A percentile compares a stretch with the other conserved stretches of the same genome.
phyloP scores from a whole-genome alignment of 1,140 invertebrate genomes.

The Mactra quadrangularis region DNA sequence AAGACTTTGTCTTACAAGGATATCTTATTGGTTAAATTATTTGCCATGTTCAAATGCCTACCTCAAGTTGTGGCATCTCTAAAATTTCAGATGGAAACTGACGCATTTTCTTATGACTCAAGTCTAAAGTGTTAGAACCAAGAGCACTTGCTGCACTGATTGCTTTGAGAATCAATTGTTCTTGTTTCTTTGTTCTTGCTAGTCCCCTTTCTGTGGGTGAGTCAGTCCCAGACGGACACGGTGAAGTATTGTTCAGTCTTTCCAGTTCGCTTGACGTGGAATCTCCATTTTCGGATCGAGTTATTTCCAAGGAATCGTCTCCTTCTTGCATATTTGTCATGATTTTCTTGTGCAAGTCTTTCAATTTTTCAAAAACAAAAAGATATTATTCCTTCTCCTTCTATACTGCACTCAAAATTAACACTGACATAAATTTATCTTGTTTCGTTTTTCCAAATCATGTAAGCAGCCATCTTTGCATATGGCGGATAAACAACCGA shows the following conservation, averaged over 20 bases:
- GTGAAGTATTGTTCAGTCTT: constrained; percentile 57
- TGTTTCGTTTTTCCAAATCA: neutral
- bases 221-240: constrained; percentile 59
- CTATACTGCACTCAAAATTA: neutral
- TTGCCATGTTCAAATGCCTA: no score
- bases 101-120: constrained; percentile 74
- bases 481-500: constrained; percentile 43
- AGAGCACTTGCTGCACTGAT: constrained; percentile 72
- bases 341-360: neutral
- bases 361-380: neutral
- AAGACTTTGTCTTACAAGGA: no score
- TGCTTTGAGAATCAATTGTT: constrained; percentile 71
- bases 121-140: constrained; percentile 76
- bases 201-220: constrained; percentile 76
- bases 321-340: constrained; percentile 61
- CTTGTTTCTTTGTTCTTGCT: constrained; percentile 71
- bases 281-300: constrained; percentile 59
- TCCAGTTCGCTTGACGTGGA: constrained; percentile 71
- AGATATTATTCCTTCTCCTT: neutral
- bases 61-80: constrained; percentile 78
- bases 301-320: constrained; percentile 53
- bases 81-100: constrained; percentile 79
- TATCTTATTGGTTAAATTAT: no score
- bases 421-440: neutral
- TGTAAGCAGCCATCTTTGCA: constrained; percentile 47